A percentile compares a stretch with the other conserved stretches of the same genome.
Conservation (phyloP, 2,888 invertebrate species). For the Catonia carolina region DNA sequence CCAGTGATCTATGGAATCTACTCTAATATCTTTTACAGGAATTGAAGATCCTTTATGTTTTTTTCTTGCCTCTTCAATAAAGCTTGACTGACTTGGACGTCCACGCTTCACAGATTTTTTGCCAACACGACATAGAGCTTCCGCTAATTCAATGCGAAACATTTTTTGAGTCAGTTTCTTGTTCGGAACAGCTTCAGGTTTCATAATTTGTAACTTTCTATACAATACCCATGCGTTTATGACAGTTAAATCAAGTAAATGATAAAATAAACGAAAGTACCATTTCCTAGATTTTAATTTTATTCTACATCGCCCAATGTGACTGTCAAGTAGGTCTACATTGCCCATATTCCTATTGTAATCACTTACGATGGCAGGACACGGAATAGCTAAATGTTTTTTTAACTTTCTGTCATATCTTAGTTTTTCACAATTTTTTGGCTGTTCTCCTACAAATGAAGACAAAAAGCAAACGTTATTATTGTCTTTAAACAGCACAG, state of each 20-base stretch:
- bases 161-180: background rate
- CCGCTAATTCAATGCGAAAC: background rate
- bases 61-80: background rate
- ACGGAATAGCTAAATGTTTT: constrained; percentile 26
- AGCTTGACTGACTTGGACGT: too few relatives aligned
- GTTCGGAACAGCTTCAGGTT: constrained; percentile 16
- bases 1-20: background rate
- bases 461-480: constrained; percentile 32
- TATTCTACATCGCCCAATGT: constrained; percentile 35
- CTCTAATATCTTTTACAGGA: background rate
- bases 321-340: constrained; percentile 36
- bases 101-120: background rate
- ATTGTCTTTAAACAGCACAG: constrained; percentile 31
- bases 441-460: constrained; percentile 34
- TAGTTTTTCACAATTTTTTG: constrained; percentile 9
- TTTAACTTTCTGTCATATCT: constrained; percentile 17
- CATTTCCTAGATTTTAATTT: constrained; percentile 36
- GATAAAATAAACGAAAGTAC: constrained; percentile 35
- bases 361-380: constrained; percentile 35
- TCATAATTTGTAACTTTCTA: too few relatives aligned
- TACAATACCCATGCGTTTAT: constrained; percentile 35
- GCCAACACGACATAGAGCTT: background rate
- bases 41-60: background rate
- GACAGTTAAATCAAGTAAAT: constrained; percentile 31
- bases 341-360: constrained; percentile 37